A percentile compares a stretch with the other conserved stretches of the same genome.
Conservation (phyloP, 2,797 vertebrate species). For the Tadarida brasiliensis region DNA sequence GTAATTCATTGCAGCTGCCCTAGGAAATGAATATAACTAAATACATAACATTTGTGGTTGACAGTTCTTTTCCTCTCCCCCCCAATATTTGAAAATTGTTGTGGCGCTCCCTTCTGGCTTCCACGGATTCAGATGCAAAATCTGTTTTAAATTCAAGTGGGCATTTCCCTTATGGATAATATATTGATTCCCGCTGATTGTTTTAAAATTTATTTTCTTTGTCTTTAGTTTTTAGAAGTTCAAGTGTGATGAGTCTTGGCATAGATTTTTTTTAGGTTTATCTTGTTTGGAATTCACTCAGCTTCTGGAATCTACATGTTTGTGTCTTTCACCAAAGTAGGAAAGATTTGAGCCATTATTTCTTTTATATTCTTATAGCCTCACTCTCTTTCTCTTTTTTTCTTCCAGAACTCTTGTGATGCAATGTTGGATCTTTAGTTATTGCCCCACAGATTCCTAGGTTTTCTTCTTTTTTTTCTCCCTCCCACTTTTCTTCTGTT, state of each 20-base stretch:
- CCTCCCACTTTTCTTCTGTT: not conserved
- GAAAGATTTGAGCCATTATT: not conserved
- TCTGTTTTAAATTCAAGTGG: not conserved
- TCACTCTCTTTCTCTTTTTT: not conserved
- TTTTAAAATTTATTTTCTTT: too few species aligned
- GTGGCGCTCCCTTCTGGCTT: not conserved
- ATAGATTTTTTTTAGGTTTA: not conserved
- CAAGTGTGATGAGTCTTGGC: not conserved
- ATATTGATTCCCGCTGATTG: too few species aligned
- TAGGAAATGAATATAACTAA: not conserved
- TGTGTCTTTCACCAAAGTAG: not conserved
- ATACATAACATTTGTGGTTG: not conserved
- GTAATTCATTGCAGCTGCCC: not conserved
- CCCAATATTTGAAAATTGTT: not conserved
- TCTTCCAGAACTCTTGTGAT: not conserved
- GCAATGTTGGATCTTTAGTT: not conserved
- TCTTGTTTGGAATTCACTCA: not conserved
- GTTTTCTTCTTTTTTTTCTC: not conserved
- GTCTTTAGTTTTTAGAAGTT: not conserved
- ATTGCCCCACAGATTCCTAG: not conserved
- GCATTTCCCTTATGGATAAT: not conserved
- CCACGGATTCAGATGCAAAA: not conserved
- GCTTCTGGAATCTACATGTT: not conserved
- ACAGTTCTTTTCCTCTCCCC: not conserved
- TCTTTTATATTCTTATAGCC: not conserved